Percentiles rank a stretch among this genome's conserved stretches.
Evolutionary conservation across 1,140 invertebrate species (phyloP).

Genomic region (Pseudobourletiella spinata): DNA sequence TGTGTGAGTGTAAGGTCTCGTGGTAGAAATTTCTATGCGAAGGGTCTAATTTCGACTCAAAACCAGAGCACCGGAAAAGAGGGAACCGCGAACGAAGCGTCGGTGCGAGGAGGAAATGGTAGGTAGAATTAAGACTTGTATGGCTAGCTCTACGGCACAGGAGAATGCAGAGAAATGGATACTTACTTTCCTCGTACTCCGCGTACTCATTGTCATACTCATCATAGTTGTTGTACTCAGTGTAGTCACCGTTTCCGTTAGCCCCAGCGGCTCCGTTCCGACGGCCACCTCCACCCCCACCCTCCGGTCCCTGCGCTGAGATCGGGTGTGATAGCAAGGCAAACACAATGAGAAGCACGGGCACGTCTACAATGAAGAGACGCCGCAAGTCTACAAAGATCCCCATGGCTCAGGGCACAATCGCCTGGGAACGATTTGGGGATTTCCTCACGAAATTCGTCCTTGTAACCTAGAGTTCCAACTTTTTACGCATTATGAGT

Average conservation of each 20-base stretch:
- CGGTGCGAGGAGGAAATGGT: neutral
- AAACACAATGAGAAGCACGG: constrained; percentile 22
- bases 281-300: constrained; percentile 5
- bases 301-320: constrained; percentile 20
- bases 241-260: constrained; percentile 22
- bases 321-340: constrained; percentile 24
- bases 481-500: constrained; percentile 1
- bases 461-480: neutral
- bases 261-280: no score
- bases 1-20: neutral
- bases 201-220: constrained; percentile 30
- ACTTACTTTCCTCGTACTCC: constrained; percentile 27
- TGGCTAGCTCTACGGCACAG: neutral
- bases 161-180: no score
- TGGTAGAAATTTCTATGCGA: neutral
- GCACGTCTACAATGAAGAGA: neutral
- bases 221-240: constrained; percentile 31
- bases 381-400: neutral
- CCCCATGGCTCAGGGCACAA: neutral
- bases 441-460: neutral
- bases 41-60: neutral
- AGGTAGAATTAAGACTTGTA: neutral
- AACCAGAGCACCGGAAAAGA: neutral
- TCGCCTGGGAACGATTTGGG: neutral
- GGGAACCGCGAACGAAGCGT: neutral